Evolutionary conservation across 2,888 invertebrate species (phyloP).

Genomic region (Cheilosia scutellata): DNA sequence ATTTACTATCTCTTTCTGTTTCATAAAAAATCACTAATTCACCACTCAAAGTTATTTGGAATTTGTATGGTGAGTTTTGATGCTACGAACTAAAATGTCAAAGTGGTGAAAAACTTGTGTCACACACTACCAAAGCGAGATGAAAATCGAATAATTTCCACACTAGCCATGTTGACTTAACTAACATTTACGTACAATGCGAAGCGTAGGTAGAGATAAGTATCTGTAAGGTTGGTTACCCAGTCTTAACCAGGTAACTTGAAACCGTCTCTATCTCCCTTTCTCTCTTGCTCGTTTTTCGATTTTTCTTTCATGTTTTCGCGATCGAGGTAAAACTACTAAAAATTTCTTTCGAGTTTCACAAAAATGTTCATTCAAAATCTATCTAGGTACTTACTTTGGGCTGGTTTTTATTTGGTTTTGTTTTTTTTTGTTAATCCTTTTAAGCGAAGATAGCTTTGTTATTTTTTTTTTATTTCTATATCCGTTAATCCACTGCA

Average conservation of each 20-base stretch:
- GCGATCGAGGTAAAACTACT: constrained; percentile 53
- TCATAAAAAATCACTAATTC: constrained; percentile 16
- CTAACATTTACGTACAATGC: constrained; percentile 24
- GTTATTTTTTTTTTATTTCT: constrained; percentile 26
- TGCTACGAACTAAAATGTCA: constrained; percentile 53
- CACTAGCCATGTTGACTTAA: constrained; percentile 55
- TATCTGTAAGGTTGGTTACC: constrained; percentile 46
- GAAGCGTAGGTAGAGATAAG: constrained; percentile 48
- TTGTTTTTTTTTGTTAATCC: constrained; percentile 55
- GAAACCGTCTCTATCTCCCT: constrained; percentile 55
- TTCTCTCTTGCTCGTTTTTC: constrained; percentile 1
- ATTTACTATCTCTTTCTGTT: constrained; percentile 34
- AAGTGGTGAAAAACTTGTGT: constrained; percentile 60
- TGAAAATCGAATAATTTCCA: constrained; percentile 48
- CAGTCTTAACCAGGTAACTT: constrained; percentile 56
- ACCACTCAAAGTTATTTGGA: constrained; percentile 32
- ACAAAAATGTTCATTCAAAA: neutral
- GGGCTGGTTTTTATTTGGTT: constrained; percentile 22
- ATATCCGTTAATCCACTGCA: constrained; percentile 72
- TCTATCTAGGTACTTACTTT: constrained; percentile 60
- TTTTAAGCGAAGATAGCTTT: constrained; percentile 27
- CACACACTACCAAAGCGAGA: constrained; percentile 39
- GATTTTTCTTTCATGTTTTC: constrained; percentile 39
- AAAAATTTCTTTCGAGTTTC: constrained; percentile 39
- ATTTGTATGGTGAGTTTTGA: constrained; percentile 53